These are phyloP conservation scores for Sarcophaga peregrina DNA, from an alignment of 1,140 invertebrate species.

Conservation along the genomic window DNA sequence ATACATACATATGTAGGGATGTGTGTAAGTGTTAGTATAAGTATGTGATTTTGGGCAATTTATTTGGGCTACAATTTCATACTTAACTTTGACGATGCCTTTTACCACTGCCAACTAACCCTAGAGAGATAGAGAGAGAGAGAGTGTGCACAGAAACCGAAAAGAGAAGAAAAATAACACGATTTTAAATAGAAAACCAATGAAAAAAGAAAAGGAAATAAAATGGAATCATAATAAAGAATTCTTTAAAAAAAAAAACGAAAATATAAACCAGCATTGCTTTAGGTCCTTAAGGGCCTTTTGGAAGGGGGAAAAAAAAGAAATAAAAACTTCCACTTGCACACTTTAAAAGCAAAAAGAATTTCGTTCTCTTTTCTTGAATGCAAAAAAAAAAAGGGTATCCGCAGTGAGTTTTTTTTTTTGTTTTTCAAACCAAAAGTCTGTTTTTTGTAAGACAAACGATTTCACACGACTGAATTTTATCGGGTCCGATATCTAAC, in stretches of 20 bases:
- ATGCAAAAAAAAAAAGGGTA: not conserved
- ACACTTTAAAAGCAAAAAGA: not conserved
- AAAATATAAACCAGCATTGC: not conserved
- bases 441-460: not conserved
- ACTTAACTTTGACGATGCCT: not conserved
- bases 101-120: too few relatives aligned
- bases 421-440: not conserved
- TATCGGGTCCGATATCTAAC: too few relatives aligned
- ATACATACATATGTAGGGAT: too few relatives aligned
- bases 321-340: not conserved
- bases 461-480: not conserved
- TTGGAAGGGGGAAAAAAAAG: slow-evolving; percentile 11
- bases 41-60: not conserved
- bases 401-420: not conserved
- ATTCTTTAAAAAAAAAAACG: too few relatives aligned
- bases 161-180: too few relatives aligned
- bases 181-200: too few relatives aligned
- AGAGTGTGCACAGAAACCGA: too few relatives aligned
- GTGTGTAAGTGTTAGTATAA: not conserved
- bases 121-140: too few relatives aligned
- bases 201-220: not conserved
- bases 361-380: too few relatives aligned
- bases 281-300: slow-evolving; percentile 4
- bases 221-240: not conserved
- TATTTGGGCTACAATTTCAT: not conserved